Base-by-base conservation (phyloP, 1,140 invertebrate genomes). In the Brachionus sp. region DNA sequence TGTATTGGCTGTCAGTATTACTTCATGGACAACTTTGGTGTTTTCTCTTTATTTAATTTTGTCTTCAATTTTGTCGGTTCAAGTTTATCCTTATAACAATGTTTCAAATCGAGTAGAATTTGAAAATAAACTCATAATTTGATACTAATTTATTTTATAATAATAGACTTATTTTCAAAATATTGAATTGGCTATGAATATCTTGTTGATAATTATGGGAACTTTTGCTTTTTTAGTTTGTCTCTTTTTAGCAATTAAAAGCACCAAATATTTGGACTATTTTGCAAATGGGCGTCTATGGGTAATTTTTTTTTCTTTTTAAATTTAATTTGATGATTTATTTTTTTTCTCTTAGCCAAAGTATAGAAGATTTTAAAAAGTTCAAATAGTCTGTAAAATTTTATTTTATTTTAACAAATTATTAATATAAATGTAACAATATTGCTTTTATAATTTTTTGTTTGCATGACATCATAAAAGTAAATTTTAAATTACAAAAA, bases 121-220 rank as follows among this genome's bases (percentile, higher is more conserved):
- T 53, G n/a, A 9, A 42, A 73, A 16, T 6, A 16, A 53, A 16
- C 3, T 5, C n/a, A 9, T n/a, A 35, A 19, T 33, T 33, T 23
- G 2, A 9, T 7, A 50, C 16, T 12, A 37, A 19, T 10, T 64
- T 9, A 19, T 62, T 33, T 62, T 42, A n/a, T 19, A 37, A 37
- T 66, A 33, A 13, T 39, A 57, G 77, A 80, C 77, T 44, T 75
- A 75, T 75, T 29, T 35, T 42, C 77, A 80, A 80, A 80, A 57
- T 39, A 80, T 80, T 12, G 77, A 80, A 62, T 19, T 80, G n/a
- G 77, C 62, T 19, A 62, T 80, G 50, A 80, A 80, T 42, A 62
- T 7, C 35, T 44, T 80, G 23, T 37, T 80, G 5, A 62, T 80
- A 13, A 23, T 42, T 10, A 42, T 57, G 33, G 46, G 50, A 7